Evolutionary conservation across 2,797 vertebrate genomes (phyloP), one percentile per base, ranked within the genome.

Genomic region (Eleutherodactylus coqui): DNA sequence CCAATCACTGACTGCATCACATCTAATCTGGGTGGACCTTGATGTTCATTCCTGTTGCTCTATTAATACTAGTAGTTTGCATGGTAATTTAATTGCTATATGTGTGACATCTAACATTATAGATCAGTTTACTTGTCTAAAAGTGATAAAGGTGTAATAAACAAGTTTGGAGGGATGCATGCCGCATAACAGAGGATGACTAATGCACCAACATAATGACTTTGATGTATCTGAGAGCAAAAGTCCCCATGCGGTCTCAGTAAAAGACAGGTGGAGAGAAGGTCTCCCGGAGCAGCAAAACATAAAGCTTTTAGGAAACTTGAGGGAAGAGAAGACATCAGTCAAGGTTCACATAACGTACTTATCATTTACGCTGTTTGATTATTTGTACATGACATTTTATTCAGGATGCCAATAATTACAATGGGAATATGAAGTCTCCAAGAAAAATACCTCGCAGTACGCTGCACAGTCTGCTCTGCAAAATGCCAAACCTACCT

Each of bases 331-430:
- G 19, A 67, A 41, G 58, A 47, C 72, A 82, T 79, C 80, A 83
- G 69, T 79, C 75, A 83, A 62, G 67, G 81, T 79, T 87, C 81
- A 83, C 5, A 32, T 47, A 29, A 34, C 79, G 81, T 62, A 51
- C 86, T 60, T 70, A 72, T 83, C 75, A 87, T 60, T 83, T 43
- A 83, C 64, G 75, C 81, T 79, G 45, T 45, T 70, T 87, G 47
- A 51, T 72, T 87, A 78, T 75, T 69, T 77, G 38, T 47, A 60
- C 41, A 47, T 55, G 36, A 76, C 70, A 73, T 86, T 86, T 45
- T 6, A 24, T 19, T 64, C 72, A 45, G 69, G 72, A 58, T 24
- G 49, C 11, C 60, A 77, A 43, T 82, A 45, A 58, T 69, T 79
- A 79, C 62, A 79, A 32, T 13, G 64, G 36, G 47, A 79, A 70